Base-by-base conservation (phyloP, 2,113 vertebrate genomes). In the Crotophaga sulcirostris region DNA sequence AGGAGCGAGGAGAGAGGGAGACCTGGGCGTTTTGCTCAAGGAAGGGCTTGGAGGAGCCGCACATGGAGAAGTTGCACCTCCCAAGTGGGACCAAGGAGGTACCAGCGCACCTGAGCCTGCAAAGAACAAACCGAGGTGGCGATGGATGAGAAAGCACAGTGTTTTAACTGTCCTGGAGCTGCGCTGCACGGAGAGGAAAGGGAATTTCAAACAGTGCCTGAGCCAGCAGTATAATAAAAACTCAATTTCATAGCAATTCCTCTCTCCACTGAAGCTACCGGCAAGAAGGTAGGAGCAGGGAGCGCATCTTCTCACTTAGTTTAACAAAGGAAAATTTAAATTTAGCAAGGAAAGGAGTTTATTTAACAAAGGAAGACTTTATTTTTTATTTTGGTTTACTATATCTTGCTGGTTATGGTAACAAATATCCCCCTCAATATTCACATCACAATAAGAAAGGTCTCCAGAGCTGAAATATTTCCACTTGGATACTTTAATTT, bases 331-430 rank as follows among this genome's bases (percentile, higher is more conserved):
- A 42, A 77, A 78, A 88, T 55, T 68, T 55, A 69, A 85, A 93
- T 93, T 74, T 42, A 56, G 44, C 8, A 54, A 9, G 49, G 58
- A 38, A 80, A 73, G 40, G 40, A 42, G 40, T 42, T 42, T 42
- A 42, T 42, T 42, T 42, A 42, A 13, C 40, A 42, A 42, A 42
- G 33, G 11, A 70, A 69, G 68, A 77, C 36, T 45, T 81, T 21
- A 0, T 9, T 42, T 72, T 52, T 31, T 8, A n/a, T 31, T 79
- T 31, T 1, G 0, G 7, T 21, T n/a, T n/a, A 19, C 38, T 68
- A 47, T 44, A 29, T 20, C 80, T 87, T 5, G 31, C 28, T 10
- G 6, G 60, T 60, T 84, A 45, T 36, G 34, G 58, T 42, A 66
- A 81, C 36, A 75, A 85, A 80, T 10, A 44, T 21, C 24, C 28